Evolutionary conservation across 2,888 invertebrate species (phyloP), one percentile per base, ranked within the genome.

Genomic region (Callyntrura guangdongensis): DNA sequence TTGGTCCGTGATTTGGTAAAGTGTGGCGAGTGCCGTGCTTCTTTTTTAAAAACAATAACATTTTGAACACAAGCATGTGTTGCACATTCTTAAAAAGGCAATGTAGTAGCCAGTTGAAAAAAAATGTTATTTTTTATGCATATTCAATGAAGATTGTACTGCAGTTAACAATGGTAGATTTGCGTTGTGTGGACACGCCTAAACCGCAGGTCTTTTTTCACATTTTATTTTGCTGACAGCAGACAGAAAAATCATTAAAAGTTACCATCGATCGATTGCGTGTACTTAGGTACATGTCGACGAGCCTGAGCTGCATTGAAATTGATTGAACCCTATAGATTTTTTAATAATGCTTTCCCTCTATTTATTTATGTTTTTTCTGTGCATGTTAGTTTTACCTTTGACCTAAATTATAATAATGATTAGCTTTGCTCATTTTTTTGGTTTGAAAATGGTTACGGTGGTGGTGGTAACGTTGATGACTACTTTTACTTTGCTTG

Each of bases 131-230:
- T 69, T 69, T 36, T 69, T 69, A n/a, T 45, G 45, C 45, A 49
- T 74, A 56, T 20, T 27, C 81, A 81, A 59, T 59, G 56, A 56
- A 81, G 12, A 59, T 11, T 36, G 69, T 12, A 69, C 25, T n/a
- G 20, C 6, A 59, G 25, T 56, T 2, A 36, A 36, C 36, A 82
- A 47, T 82, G 3, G 12, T 45, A 64, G 45, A 49, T 45, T 49
- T 45, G 72, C 20, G 1, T 64, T 64, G 64, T 59, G 87, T 79
- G 84, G 89, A 67, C 89, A 89, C 89, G 85, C 89, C 89, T 89
- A 85, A 89, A 85, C 84, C 89, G 22, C 84, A 89, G 89, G 89
- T 79, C 79, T 53, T 79, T 79, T 79, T 79, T 59, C 27, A 25
- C 79, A 79, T 79, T 56, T 79, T 27, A 59, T 27, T 25, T 79